Base-by-base conservation (phyloP, 2,113 vertebrate species). In the Neolamprologus ventralis region DNA sequence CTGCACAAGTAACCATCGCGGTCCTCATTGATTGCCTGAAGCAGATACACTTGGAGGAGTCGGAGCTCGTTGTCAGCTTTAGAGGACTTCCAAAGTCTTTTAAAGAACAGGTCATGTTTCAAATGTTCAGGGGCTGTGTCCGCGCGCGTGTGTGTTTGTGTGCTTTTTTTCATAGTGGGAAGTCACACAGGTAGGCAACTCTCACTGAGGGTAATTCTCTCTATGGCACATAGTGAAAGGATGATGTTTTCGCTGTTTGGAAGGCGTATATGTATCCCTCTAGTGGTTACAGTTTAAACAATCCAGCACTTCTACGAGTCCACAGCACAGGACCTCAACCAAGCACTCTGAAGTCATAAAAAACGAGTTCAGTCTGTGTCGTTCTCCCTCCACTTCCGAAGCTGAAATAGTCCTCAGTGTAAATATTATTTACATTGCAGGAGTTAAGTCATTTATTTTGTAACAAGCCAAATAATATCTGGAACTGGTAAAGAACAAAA, bases 191-290 rank as follows among this genome's bases (percentile, higher is more conserved):
- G 97, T 97, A 97, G 97, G 93, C 92, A 95, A 96, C 94, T 94
- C 95, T 93, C 94, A 92, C 93, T 95, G 95, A 96, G 95, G 95
- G 96, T 87, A 95, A 92, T 92, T 95, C 95, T 96, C 93, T 97
- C 90, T 79, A 31, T 87, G 93, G 93, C 94, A 96, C 96, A 96
- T 95, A 96, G 95, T 96, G 96, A 96, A 96, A 97, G 97, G 97
- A 96, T 96, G 94, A 91, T 95, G 94, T 95, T 96, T 95, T 91
- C 89, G 63, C 93, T 92, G 88, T 95, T 94, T 92, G 83, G 94
- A 97, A 94, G 96, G 97, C 96, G 97, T 96, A 95, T 96, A 97
- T 97, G 97, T 97, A 97, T 98, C 98, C 98, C 98, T 98, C 98
- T 98, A 97, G 98, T 94, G 98, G 98, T 94, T 96, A 96, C 91